Evolutionary conservation across 2,888 invertebrate species (phyloP).

Genomic region (Drosophila suboccidentalis): DNA sequence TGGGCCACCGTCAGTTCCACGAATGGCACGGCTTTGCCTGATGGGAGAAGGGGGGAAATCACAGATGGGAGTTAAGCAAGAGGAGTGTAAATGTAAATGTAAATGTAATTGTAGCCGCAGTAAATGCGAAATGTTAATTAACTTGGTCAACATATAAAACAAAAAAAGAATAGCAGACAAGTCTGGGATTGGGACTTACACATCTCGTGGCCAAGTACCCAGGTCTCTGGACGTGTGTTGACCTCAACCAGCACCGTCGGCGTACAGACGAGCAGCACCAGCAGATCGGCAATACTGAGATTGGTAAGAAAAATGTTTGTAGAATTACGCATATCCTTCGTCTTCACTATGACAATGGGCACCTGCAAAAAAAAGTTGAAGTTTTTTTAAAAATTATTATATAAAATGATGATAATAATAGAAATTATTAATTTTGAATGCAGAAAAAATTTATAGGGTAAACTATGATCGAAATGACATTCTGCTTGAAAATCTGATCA

Average conservation of each 20-base stretch:
- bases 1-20: conserved; percentile 96
- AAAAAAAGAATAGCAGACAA: conserved; percentile 20
- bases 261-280: conserved; percentile 96
- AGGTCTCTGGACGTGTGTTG: conserved; percentile 95
- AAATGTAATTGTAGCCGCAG: conserved; percentile 24
- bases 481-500: no score
- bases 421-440: no score
- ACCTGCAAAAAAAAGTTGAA: conserved; percentile 84
- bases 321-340: conserved; percentile 97
- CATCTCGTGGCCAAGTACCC: conserved; percentile 96
- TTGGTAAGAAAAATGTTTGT: conserved; percentile 98
- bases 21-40: conserved; percentile 96
- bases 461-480: no score
- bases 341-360: conserved; percentile 95
- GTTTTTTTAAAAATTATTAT: no score
- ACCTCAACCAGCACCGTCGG: conserved; percentile 98
- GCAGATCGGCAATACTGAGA: conserved; percentile 95
- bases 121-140: conserved; percentile 56
- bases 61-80: conserved; percentile 55
- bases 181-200: conserved; percentile 90
- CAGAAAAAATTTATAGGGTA: no score
- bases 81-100: neutral
- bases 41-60: neutral
- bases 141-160: conserved; percentile 31
- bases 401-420: no score